Evolutionary conservation across 2,113 vertebrate genomes (phyloP).

Genomic region (Scomber scombrus): DNA sequence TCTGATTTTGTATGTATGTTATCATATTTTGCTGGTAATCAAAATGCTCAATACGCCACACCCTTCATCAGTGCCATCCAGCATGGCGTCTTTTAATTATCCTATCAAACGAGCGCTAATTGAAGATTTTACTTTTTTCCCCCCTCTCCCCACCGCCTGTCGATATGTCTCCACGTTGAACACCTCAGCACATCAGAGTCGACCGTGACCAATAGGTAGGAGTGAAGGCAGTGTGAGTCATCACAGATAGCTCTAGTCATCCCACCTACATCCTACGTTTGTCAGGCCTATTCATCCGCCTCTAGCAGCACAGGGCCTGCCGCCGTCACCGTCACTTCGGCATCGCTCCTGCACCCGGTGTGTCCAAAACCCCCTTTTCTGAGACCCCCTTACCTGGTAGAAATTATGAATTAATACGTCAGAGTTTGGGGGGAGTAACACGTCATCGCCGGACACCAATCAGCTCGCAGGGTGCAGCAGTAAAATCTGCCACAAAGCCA

Average conservation of each 20-base stretch:
- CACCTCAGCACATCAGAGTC: constrained; percentile 54
- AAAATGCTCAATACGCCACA: constrained; percentile 40
- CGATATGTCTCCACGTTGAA: constrained; percentile 27
- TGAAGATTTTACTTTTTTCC: constrained; percentile 16
- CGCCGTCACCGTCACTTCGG: constrained; percentile 38
- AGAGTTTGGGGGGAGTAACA: constrained; percentile 16
- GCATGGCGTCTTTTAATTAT: constrained; percentile 36
- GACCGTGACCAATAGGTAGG: constrained; percentile 60
- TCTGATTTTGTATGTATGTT: constrained; percentile 29
- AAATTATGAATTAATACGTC: constrained; percentile 28
- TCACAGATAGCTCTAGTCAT: constrained; percentile 63
- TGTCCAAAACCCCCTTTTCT: constrained; percentile 16
- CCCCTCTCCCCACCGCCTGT: not conserved
- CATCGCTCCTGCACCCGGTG: constrained; percentile 2
- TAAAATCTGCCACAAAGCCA: constrained; percentile 15
- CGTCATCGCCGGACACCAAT: constrained; percentile 23
- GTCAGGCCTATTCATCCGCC: constrained; percentile 58
- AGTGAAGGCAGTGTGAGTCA: constrained; percentile 76
- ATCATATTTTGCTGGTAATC: constrained; percentile 41
- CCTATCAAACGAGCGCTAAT: not conserved
- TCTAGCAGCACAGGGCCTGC: constrained; percentile 27
- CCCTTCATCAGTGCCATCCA: constrained; percentile 37
- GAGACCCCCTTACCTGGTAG: constrained; percentile 5
- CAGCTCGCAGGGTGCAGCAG: constrained; percentile 21
- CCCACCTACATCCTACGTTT: constrained; percentile 67